Evolutionary conservation across 2,888 invertebrate genomes (phyloP).

Genomic region (Diadromus collaris): DNA sequence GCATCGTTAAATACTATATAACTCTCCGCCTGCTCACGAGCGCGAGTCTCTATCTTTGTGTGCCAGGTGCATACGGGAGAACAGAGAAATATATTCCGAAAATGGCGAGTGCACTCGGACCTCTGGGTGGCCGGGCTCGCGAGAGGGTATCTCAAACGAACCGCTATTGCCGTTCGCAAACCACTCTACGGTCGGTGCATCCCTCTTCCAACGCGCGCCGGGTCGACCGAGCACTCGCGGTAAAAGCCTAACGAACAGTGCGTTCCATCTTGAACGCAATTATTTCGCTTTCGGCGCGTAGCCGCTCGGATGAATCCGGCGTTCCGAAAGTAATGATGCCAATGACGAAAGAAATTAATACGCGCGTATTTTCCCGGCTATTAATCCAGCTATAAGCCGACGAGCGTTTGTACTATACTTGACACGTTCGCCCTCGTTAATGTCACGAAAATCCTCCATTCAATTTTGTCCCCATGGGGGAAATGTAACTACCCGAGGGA

Average conservation of each 20-base stretch:
- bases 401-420: background rate
- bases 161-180: conserved; percentile 15
- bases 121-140: conserved; percentile 7
- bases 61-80: background rate
- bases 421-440: conserved; percentile 16
- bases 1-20: conserved; percentile 35
- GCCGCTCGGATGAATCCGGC: background rate
- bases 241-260: conserved; percentile 15
- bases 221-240: background rate
- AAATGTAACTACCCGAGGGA: no score
- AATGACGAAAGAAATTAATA: background rate
- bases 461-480: background rate
- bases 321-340: background rate
- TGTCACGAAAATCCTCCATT: conserved; percentile 5
- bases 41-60: background rate
- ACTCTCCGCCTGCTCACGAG: conserved; percentile 1
- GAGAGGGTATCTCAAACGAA: conserved; percentile 28
- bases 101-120: conserved; percentile 5
- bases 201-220: background rate
- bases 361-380: background rate
- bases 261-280: conserved; percentile 25
- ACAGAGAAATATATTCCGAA: conserved; percentile 5
- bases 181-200: background rate
- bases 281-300: conserved; percentile 14
- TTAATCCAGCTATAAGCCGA: conserved; percentile 1